phyloP scores from a whole-genome alignment of 1,140 invertebrate species.

The Hermetia illucens region DNA sequence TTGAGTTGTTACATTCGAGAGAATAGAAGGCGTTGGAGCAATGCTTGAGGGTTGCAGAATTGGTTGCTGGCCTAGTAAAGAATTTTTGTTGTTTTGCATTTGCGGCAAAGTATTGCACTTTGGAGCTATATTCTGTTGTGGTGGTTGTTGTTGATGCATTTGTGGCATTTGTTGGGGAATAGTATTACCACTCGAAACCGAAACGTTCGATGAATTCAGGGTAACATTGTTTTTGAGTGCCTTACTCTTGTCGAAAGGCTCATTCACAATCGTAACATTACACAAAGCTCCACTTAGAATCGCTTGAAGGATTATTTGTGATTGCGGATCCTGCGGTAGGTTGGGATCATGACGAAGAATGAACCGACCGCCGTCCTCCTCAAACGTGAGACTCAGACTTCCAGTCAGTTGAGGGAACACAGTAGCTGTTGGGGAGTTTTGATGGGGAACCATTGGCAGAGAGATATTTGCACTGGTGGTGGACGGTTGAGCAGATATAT shows the following conservation, averaged over 20 bases:
- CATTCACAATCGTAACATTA: constrained; percentile 30
- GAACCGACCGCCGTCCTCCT: constrained; percentile 25
- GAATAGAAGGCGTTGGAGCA: not conserved
- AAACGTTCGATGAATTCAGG: too few relatives aligned
- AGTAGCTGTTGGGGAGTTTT: constrained; percentile 14
- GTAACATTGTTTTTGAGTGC: too few relatives aligned
- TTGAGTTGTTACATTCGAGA: too few relatives aligned
- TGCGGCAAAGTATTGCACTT: not conserved
- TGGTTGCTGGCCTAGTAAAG: too few relatives aligned
- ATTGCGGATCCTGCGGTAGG: constrained; percentile 27
- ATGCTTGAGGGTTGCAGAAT: too few relatives aligned
- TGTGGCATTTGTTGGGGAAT: constrained; percentile 4
- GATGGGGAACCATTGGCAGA: constrained; percentile 1
- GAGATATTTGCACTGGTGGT: too few relatives aligned
- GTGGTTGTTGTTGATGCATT: not conserved
- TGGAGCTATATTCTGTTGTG: constrained; percentile 2
- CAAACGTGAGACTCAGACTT: constrained; percentile 23
- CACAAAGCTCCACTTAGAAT: constrained; percentile 26
- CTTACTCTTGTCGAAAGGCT: too few relatives aligned
- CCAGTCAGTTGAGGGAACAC: constrained; percentile 26
- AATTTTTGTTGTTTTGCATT: constrained; percentile 2
- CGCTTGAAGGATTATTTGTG: constrained; percentile 26
- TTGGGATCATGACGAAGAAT: constrained; percentile 28
- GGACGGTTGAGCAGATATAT: too few relatives aligned
- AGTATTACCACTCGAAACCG: too few relatives aligned